Evolutionary conservation across 2,888 invertebrate species (phyloP), one percentile per base, ranked within the genome.

Genomic region (Desoria tigrina): DNA sequence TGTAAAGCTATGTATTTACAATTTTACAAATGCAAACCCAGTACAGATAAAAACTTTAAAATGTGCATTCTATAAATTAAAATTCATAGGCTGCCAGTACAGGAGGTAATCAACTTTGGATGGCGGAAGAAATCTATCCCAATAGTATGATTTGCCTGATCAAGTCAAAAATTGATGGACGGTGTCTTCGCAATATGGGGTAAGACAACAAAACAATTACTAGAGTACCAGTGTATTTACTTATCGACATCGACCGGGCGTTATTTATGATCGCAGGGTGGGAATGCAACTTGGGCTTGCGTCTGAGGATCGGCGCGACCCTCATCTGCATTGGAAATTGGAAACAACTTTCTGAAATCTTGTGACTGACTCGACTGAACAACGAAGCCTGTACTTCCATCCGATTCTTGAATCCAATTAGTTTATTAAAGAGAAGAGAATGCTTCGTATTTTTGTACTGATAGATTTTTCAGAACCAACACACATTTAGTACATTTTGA

Each of bases 61-160:
- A 4, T 32, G 4, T 11, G 4, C 32, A 32, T 32, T 32, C 9
- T 16, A 45, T 45, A 6, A 6, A 16, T 45, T 45, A 16, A 45
- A 11, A 9, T 28, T 45, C 26, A 39, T 18, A 61, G 61, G 16
- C 27, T 2, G 6, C 53, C 14, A 21, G 23, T 2, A 18, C 23
- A 42, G 58, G 27, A 4, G 23, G 27, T 16, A 57, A 53, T 27
- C 63, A 63, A 24, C 11, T 27, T 39, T 63, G 57, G 57, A 9
- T 51, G 1, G 63, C 63, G 16, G 63, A 63, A 56, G 63, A 63
- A 58, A 50, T 63, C 21, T 28, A 53, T 51, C 63, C 63, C 14
- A 63, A 63, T 24, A 58, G 51, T n/a, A 63, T 58, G 18, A 63
- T 63, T 42, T 63, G 63, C 32, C 18, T 63, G 16, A 63, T 63